These are phyloP conservation scores for Drosophila pseudotakahashii DNA, from an alignment of 2,888 invertebrate species.

Conservation along the genomic window DNA sequence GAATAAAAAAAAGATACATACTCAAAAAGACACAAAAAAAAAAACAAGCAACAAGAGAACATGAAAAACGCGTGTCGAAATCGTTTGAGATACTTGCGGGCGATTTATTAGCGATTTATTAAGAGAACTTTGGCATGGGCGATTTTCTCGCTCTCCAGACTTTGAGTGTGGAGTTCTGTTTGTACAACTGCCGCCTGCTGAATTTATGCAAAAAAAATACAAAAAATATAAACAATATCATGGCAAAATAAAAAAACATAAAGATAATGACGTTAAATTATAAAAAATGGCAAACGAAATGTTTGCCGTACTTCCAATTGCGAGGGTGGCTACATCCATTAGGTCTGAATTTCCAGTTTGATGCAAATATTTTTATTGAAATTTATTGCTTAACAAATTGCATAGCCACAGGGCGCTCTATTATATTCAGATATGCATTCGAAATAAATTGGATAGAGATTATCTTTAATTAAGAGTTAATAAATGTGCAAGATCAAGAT, in stretches of 20 bases:
- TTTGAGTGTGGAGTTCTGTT: constrained; percentile 45
- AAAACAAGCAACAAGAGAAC: constrained; percentile 24
- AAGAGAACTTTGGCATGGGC: constrained; percentile 33
- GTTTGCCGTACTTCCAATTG: constrained; percentile 38
- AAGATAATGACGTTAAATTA: constrained; percentile 19
- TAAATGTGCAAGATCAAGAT: constrained; percentile 32
- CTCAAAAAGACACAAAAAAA: constrained; percentile 16
- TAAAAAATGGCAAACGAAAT: constrained; percentile 64
- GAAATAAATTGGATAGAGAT: constrained; percentile 29
- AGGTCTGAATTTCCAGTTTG: not conserved
- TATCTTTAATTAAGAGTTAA: constrained; percentile 46
- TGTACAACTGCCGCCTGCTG: constrained; percentile 62
- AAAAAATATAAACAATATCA: constrained; percentile 13
- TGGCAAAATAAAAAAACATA: constrained; percentile 30
- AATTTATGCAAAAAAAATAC: constrained; percentile 40
- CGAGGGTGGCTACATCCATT: constrained; percentile 27
- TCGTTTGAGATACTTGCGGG: constrained; percentile 56
- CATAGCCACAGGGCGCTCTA: constrained; percentile 39
- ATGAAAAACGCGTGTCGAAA: constrained; percentile 62
- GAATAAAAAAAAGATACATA: constrained; percentile 27
- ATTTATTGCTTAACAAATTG: constrained; percentile 40
- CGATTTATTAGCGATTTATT: constrained; percentile 67
- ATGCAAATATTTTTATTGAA: constrained; percentile 32
- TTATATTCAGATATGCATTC: constrained; percentile 15
- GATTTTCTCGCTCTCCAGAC: constrained; percentile 32